These are phyloP conservation scores for Argyresthia goedartella DNA, from an alignment of 2,888 invertebrate species.

Conservation along the genomic window DNA sequence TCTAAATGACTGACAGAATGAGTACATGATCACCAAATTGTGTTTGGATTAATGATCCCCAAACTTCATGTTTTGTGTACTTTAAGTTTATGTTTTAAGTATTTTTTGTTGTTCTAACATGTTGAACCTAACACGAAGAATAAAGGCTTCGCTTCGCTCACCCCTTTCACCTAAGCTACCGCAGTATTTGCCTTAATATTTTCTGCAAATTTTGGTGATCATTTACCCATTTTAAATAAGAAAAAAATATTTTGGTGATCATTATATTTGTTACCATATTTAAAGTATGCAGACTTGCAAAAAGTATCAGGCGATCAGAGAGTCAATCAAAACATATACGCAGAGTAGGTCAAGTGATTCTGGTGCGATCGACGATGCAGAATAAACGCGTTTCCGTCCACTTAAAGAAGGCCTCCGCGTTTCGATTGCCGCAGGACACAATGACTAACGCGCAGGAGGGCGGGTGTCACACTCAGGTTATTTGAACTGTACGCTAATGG, in stretches of 20 bases:
- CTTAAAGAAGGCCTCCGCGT: neutral
- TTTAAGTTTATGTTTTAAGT: neutral
- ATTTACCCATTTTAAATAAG: neutral
- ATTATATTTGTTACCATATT: neutral
- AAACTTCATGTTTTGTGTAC: neutral
- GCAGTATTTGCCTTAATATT: too few species aligned
- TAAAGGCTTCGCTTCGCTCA: too few species aligned
- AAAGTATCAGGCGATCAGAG: neutral
- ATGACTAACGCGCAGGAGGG: neutral
- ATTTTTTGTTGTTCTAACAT: neutral
- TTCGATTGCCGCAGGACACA: neutral
- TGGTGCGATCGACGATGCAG: neutral
- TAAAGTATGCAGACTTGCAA: neutral
- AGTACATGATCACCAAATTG: too few species aligned
- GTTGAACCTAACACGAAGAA: too few species aligned
- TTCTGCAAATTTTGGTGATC: too few species aligned
- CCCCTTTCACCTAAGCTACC: too few species aligned
- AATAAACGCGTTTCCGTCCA: neutral
- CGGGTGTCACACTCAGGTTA: too few species aligned
- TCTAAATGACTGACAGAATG: too few species aligned
- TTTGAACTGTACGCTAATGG: too few species aligned
- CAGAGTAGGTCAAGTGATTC: neutral
- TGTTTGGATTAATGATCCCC: too few species aligned
- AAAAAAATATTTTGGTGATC: neutral
- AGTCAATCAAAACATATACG: neutral